Conservation (phyloP, 2,888 invertebrate species). For the Leptinotarsa tumamoca region DNA sequence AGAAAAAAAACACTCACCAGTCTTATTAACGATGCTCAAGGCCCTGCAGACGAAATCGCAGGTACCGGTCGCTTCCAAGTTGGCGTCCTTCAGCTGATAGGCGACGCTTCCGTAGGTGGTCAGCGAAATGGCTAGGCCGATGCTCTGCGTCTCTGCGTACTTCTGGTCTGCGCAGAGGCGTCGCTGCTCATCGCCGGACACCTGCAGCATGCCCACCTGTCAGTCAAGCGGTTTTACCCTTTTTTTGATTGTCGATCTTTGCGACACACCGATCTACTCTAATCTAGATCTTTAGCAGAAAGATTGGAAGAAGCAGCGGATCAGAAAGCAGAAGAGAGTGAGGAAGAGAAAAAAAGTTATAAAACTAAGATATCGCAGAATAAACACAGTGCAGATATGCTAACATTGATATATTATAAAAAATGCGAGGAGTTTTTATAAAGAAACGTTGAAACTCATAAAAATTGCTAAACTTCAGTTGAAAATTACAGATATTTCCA, state of each 20-base stretch:
- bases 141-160: conserved; percentile 68
- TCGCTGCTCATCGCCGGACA: conserved; percentile 80
- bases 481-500: too few relatives aligned
- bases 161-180: conserved; percentile 76
- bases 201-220: conserved; percentile 68
- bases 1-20: conserved; percentile 69
- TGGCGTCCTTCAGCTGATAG: conserved; percentile 83
- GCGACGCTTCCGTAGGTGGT: conserved; percentile 83
- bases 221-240: conserved; percentile 50
- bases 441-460: too few relatives aligned
- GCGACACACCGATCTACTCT: conserved; percentile 18
- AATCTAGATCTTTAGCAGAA: conserved; percentile 1
- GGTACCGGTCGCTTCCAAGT: conserved; percentile 79
- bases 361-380: too few relatives aligned
- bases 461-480: too few relatives aligned
- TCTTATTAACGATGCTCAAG: conserved; percentile 79
- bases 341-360: too few relatives aligned
- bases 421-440: too few relatives aligned
- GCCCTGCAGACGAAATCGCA: conserved; percentile 81
- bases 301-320: neutral
- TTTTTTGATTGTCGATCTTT: neutral
- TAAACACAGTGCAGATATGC: too few relatives aligned
- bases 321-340: neutral
- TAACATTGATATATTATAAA: too few relatives aligned
- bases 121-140: conserved; percentile 65